These are phyloP conservation scores for Lepilemur septentrionalis DNA, from an alignment of 2,797 vertebrate species.

Conservation along the genomic window DNA sequence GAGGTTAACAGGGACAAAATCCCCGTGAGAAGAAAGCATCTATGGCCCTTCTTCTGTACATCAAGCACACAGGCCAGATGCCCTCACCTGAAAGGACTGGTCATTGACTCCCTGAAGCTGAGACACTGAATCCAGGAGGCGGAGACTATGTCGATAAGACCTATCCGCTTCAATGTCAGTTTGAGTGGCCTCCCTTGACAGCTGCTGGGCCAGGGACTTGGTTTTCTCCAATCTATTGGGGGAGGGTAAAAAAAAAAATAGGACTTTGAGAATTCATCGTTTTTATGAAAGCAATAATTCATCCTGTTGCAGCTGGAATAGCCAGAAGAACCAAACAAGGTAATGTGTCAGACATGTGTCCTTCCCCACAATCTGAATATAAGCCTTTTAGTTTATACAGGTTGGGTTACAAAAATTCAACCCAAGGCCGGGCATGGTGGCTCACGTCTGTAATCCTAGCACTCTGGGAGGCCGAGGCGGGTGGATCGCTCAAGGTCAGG, in stretches of 20 bases:
- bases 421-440: not conserved
- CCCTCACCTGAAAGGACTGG: conserved; percentile 81
- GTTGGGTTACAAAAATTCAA: not conserved
- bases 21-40: not conserved
- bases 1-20: not conserved
- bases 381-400: not conserved
- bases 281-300: not conserved
- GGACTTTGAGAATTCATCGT: not conserved
- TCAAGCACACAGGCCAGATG: not conserved
- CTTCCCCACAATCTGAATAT: not conserved
- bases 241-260: not conserved
- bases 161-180: conserved; percentile 70
- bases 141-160: conserved; percentile 79
- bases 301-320: not conserved
- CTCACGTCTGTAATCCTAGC: too few relatives aligned
- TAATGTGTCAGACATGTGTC: not conserved
- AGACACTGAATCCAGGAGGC: conserved; percentile 75
- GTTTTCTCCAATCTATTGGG: conserved; percentile 74
- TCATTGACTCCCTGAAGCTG: conserved; percentile 45
- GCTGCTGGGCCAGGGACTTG: conserved; percentile 70
- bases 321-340: not conserved
- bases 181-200: conserved; percentile 78
- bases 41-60: not conserved
- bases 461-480: too few relatives aligned
- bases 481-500: too few relatives aligned